Base-by-base conservation (phyloP, 2,888 invertebrate species). In the Tinea pellionella region DNA sequence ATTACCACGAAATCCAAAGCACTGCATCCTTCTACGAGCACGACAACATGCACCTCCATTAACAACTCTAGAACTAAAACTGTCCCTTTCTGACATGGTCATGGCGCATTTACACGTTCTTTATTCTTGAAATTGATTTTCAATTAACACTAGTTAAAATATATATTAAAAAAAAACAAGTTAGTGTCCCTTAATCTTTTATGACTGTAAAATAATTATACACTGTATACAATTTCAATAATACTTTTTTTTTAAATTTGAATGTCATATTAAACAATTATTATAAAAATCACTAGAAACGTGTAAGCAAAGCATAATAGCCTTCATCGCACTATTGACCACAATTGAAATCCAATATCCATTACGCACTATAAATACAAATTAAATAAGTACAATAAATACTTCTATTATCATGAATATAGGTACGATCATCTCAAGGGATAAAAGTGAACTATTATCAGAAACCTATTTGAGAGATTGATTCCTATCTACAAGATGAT, bases 1-100 rank as follows among this genome's bases (percentile, higher is more conserved):
- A 67, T 77, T 80, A 87, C 86, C 86, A 70, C 80, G 74, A 69
- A 85, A 78, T 73, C 85, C 85, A 65, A 87, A 87, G 69, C 87
- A 87, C 77, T 83, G 85, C 82, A 87, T 86, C 67, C 77, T 84
- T 53, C 84, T 69, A 64, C 86, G 85, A 77, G 80, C 77, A 69
- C 84, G 84, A 67, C 86, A 86, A 67, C 86, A 87, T 43, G 79
- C 75, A 66, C 80, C 77, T 62, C 64, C 71, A 63, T 72, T 73
- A 62, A 69, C 73, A 65, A 78, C 76, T 67, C 75, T 78, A 63
- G 78, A 69, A 77, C 82, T 84, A 68, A 66, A 68, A 68, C 69
- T 77, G 73, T 86, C 86, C 66, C 78, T 74, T 66, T 82, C 84
- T 66, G 82, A 79, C 86, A 85, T 84, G 67, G 70, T 72, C n/a